A percentile compares a stretch with the other conserved stretches of the same genome.
These are phyloP conservation scores for Pseudococcus viburni DNA, from an alignment of 2,888 invertebrate species.

Conservation along the genomic window DNA sequence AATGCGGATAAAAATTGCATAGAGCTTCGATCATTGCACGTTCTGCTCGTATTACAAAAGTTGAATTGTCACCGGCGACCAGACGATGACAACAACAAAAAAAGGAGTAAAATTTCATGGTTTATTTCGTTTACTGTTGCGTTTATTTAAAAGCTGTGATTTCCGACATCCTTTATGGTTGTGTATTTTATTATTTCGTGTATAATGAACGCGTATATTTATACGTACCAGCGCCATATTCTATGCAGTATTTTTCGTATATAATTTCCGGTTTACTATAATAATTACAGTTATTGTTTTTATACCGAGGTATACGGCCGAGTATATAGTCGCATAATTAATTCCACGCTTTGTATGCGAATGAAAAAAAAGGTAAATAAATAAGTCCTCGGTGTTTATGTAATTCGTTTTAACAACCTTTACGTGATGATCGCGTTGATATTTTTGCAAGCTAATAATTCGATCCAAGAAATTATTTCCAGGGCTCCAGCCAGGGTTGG, in stretches of 20 bases:
- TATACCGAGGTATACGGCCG: conserved; percentile 58
- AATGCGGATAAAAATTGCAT: background rate
- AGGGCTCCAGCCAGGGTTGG: background rate
- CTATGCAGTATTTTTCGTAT: conserved; percentile 25
- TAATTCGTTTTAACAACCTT: conserved; percentile 26
- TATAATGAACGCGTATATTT: background rate
- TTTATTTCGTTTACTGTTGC: conserved; percentile 24
- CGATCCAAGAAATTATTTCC: background rate
- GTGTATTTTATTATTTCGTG: conserved; percentile 12
- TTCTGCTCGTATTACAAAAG: background rate
- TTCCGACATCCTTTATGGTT: conserved; percentile 51
- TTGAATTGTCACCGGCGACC: background rate
- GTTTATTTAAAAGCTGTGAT: conserved; percentile 48
- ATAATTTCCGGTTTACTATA: conserved; percentile 58
- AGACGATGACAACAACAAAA: background rate
- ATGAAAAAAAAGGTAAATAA: background rate
- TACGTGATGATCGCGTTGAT: conserved; percentile 1
- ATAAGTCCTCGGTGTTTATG: background rate
- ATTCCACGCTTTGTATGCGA: conserved; percentile 18
- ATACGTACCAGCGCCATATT: background rate
- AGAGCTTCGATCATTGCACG: background rate
- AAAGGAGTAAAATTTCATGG: conserved; percentile 25
- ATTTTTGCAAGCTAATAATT: background rate
- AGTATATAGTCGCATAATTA: conserved; percentile 45
- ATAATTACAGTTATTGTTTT: conserved; percentile 63